These are phyloP conservation scores for Napeogenes inachia DNA, from an alignment of 2,888 invertebrate species.

Conservation along the genomic window DNA sequence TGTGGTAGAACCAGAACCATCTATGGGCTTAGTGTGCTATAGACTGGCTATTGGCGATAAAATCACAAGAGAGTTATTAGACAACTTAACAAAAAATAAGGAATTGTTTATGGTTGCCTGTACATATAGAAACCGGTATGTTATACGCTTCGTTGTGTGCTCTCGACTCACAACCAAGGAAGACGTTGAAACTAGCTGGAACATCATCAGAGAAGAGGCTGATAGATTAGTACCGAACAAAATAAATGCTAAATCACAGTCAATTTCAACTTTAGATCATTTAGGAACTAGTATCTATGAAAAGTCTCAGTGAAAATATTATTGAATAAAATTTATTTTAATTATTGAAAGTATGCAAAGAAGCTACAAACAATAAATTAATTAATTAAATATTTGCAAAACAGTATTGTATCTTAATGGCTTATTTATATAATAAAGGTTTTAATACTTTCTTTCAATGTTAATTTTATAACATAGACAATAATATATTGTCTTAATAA, in stretches of 20 bases:
- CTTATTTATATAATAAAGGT: too few species aligned
- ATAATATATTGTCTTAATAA: too few species aligned
- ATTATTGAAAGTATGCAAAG: slow-evolving; percentile 1
- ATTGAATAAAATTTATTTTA: background rate
- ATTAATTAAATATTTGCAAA: too few species aligned
- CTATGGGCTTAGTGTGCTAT: slow-evolving; percentile 93
- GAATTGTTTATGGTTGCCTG: slow-evolving; percentile 90
- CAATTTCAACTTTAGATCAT: slow-evolving; percentile 49
- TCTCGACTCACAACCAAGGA: slow-evolving; percentile 82
- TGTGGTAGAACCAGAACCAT: slow-evolving; percentile 84
- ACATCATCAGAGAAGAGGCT: slow-evolving; percentile 80
- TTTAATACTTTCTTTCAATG: too few species aligned
- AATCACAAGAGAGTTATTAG: slow-evolving; percentile 83
- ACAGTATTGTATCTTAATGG: too few species aligned
- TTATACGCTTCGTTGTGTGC: slow-evolving; percentile 90
- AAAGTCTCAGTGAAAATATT: slow-evolving; percentile 53
- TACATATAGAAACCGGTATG: slow-evolving; percentile 80
- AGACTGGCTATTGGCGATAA: slow-evolving; percentile 85
- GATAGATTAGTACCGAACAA: slow-evolving; percentile 46
- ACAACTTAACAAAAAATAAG: slow-evolving; percentile 84
- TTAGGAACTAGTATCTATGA: slow-evolving; percentile 52
- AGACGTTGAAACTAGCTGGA: slow-evolving; percentile 86
- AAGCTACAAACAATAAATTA: too few species aligned
- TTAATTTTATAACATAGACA: too few species aligned
- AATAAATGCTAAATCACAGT: slow-evolving; percentile 43